Evolutionary conservation across 1,140 invertebrate species (phyloP).

Genomic region (Bombus polaris): DNA sequence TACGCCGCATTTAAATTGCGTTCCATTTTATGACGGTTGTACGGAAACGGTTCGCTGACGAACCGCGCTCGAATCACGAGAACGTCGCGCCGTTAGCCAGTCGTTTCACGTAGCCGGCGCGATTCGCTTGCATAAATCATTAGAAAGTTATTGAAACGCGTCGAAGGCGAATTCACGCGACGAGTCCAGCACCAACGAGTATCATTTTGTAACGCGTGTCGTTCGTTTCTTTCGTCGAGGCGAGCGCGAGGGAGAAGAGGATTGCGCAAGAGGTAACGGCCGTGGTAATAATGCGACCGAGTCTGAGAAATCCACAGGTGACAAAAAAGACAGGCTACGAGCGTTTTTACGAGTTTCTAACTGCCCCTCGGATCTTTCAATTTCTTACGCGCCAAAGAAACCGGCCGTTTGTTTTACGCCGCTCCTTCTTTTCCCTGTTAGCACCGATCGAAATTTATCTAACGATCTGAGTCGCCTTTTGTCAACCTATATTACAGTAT

Average conservation of each 20-base stretch:
- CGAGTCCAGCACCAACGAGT: too few relatives aligned
- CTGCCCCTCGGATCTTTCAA: neutral
- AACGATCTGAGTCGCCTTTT: neutral
- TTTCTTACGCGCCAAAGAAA: neutral
- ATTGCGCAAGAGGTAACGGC: constrained; percentile 22
- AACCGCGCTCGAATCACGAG: too few relatives aligned
- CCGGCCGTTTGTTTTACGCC: neutral
- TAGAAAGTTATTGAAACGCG: constrained; percentile 45
- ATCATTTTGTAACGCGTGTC: constrained; percentile 26
- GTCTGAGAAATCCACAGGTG: constrained; percentile 42
- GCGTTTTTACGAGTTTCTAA: constrained; percentile 13
- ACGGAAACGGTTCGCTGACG: constrained; percentile 21
- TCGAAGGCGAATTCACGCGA: neutral
- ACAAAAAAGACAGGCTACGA: constrained; percentile 13
- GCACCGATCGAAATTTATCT: neutral
- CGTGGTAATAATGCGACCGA: neutral
- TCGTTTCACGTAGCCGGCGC: constrained; percentile 6
- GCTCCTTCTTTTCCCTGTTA: neutral
- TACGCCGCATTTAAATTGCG: constrained; percentile 46
- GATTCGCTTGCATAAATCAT: constrained; percentile 54
- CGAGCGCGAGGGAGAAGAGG: neutral
- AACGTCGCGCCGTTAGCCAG: neutral
- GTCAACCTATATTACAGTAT: neutral
- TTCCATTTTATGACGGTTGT: constrained; percentile 36
- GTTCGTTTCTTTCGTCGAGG: constrained; percentile 28